A percentile compares a stretch with the other conserved stretches of the same genome.
These are phyloP conservation scores for Melanostoma scalare DNA, from an alignment of 2,888 invertebrate species.

Conservation along the genomic window DNA sequence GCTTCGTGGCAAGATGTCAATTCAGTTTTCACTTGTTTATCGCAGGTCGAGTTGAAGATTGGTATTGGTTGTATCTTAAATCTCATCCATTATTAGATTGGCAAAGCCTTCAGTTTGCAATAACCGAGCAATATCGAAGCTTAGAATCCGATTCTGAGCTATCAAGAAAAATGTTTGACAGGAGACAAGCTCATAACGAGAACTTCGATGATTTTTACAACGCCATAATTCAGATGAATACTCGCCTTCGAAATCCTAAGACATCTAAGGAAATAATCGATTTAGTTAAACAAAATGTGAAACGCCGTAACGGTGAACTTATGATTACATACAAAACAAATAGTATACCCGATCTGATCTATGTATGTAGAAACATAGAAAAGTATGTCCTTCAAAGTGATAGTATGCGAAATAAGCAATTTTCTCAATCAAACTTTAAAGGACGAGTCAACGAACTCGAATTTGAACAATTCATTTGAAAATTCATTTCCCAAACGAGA, in stretches of 20 bases:
- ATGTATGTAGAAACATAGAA: too few relatives aligned
- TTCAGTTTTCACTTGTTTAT: slow-evolving; percentile 1
- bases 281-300: not conserved
- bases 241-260: too few relatives aligned
- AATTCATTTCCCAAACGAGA: slow-evolving; percentile 1
- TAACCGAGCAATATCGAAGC: slow-evolving; percentile 8
- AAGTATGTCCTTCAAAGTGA: not conserved
- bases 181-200: too few relatives aligned
- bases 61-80: not conserved
- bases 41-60: not conserved
- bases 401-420: slow-evolving; percentile 1
- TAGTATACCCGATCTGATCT: not conserved
- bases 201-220: not conserved
- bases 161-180: too few relatives aligned
- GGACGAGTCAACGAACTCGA: not conserved
- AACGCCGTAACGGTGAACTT: not conserved
- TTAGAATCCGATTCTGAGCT: too few relatives aligned
- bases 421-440: not conserved
- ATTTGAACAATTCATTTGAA: not conserved
- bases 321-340: slow-evolving; percentile 4
- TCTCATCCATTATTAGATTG: not conserved
- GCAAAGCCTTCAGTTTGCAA: not conserved
- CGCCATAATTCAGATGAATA: not conserved
- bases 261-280: too few relatives aligned
- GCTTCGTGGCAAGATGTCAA: slow-evolving; percentile 1